Conservation (phyloP, 2,113 vertebrate genomes). For the Setophaga kirtlandii region DNA sequence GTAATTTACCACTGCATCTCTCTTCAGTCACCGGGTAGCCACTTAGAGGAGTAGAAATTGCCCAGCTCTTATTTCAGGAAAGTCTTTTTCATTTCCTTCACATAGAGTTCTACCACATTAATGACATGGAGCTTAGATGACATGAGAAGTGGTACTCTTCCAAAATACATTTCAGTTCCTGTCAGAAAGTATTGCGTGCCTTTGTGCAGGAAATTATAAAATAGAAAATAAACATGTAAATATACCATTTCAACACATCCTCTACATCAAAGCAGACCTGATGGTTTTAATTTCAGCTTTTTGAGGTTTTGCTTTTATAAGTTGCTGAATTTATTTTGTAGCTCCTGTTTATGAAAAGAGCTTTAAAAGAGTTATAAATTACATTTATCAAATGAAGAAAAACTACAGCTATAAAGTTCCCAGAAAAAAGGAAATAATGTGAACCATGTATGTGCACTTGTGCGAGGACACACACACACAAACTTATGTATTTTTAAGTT, state of each 20-base stretch:
- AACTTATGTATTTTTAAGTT: conserved; percentile 4
- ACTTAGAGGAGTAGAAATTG: not conserved
- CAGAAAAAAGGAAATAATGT: conserved; percentile 12
- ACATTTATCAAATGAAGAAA: conserved; percentile 45
- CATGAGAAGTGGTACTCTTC: conserved; percentile 18
- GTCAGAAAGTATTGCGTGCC: conserved; percentile 40
- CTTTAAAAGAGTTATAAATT: conserved; percentile 17
- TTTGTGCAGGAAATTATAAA: conserved; percentile 55
- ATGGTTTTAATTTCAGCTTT: conserved; percentile 58
- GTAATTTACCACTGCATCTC: not conserved
- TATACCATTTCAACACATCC: conserved; percentile 60
- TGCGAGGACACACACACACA: not conserved
- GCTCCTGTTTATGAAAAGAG: conserved; percentile 52
- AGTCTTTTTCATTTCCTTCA: conserved; percentile 8
- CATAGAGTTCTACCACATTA: conserved; percentile 6
- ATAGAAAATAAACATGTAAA: conserved; percentile 65
- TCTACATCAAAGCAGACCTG: conserved; percentile 53
- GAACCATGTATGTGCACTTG: not conserved
- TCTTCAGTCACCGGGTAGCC: not conserved
- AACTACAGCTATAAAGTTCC: not conserved
- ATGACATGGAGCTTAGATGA: not conserved
- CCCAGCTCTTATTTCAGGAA: not conserved
- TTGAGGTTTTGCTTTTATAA: conserved; percentile 58
- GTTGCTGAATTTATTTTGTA: conserved; percentile 53
- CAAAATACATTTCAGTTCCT: conserved; percentile 48